Conservation (phyloP, 1,140 invertebrate genomes). For the Drosophila punjabiensis region DNA sequence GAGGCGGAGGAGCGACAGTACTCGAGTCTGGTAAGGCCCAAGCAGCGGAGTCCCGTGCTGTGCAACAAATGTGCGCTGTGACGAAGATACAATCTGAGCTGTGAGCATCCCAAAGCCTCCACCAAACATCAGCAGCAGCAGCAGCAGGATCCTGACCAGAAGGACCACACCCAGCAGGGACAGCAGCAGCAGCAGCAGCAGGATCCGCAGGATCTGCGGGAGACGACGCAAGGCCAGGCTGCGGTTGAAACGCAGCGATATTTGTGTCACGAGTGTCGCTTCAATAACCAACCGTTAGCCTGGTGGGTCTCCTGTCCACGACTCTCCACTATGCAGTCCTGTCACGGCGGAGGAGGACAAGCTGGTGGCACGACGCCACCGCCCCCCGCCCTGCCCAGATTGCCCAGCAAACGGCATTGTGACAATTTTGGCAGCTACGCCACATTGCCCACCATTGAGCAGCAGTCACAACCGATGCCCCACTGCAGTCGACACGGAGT, state of each 20-base stretch:
- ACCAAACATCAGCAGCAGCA: slow-evolving; percentile 8
- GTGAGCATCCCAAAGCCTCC: slow-evolving; percentile 69
- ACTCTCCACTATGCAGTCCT: slow-evolving; percentile 67
- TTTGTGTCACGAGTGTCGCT: slow-evolving; percentile 75
- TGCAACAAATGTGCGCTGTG: slow-evolving; percentile 84
- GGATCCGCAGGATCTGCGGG: slow-evolving; percentile 11
- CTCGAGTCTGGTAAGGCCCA: slow-evolving; percentile 65
- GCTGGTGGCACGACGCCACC: slow-evolving; percentile 8
- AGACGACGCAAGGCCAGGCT: slow-evolving; percentile 7
- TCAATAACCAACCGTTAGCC: slow-evolving; percentile 81
- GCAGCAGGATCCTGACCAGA: background rate
- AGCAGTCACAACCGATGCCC: slow-evolving; percentile 45
- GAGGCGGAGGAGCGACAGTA: slow-evolving; percentile 46
- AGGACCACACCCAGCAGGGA: background rate
- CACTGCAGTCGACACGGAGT: slow-evolving; percentile 67
- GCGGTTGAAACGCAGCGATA: slow-evolving; percentile 52
- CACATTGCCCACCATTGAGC: slow-evolving; percentile 69
- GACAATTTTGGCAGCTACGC: slow-evolving; percentile 80
- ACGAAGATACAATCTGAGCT: slow-evolving; percentile 84
- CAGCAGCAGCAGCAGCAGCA: background rate
- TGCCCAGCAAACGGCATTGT: slow-evolving; percentile 69
- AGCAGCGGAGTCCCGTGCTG: slow-evolving; percentile 65
- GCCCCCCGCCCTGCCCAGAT: slow-evolving; percentile 50
- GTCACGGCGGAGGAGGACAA: slow-evolving; percentile 18
- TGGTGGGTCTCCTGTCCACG: slow-evolving; percentile 84